Evolutionary conservation across 2,797 vertebrate species (phyloP).

Genomic region (Parauchenoglanis ngamensis): DNA sequence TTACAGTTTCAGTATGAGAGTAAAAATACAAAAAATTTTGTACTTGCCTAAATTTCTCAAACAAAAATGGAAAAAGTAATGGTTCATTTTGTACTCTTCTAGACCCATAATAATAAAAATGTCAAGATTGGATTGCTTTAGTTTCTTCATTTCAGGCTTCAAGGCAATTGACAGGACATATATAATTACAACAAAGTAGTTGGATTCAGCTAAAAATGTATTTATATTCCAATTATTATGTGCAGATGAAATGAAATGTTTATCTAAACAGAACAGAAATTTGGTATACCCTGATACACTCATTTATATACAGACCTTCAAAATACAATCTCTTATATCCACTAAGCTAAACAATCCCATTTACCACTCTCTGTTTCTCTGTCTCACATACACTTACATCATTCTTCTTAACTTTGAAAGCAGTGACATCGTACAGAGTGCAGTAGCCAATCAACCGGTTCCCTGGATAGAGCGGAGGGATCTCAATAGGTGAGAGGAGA

Average conservation of each 20-base stretch:
- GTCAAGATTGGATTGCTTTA: neutral
- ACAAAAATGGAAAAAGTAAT: neutral
- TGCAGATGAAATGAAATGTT: neutral
- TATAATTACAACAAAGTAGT: neutral
- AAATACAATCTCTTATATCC: neutral
- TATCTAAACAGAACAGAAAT: neutral
- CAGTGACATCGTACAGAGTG: slow-evolving; percentile 85
- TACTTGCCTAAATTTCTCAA: neutral
- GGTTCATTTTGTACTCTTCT: neutral
- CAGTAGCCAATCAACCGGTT: slow-evolving; percentile 91
- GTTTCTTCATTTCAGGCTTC: neutral
- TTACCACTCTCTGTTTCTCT: neutral
- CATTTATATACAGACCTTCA: slow-evolving; percentile 7
- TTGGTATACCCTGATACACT: neutral
- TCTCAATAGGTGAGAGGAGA: slow-evolving; percentile 92
- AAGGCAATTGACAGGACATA: neutral
- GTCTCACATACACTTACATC: slow-evolving; percentile 65
- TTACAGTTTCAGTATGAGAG: neutral
- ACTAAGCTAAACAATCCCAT: neutral
- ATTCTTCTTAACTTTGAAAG: slow-evolving; percentile 76
- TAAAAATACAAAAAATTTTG: neutral
- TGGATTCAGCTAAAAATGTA: neutral
- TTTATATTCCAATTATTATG: neutral
- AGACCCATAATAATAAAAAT: neutral
- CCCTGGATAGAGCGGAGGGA: slow-evolving; percentile 89